Percentiles rank a stretch among this genome's conserved stretches.
Evolutionary conservation across 2,113 vertebrate genomes (phyloP).

Genomic region (Tympanuchus pallidicinctus): DNA sequence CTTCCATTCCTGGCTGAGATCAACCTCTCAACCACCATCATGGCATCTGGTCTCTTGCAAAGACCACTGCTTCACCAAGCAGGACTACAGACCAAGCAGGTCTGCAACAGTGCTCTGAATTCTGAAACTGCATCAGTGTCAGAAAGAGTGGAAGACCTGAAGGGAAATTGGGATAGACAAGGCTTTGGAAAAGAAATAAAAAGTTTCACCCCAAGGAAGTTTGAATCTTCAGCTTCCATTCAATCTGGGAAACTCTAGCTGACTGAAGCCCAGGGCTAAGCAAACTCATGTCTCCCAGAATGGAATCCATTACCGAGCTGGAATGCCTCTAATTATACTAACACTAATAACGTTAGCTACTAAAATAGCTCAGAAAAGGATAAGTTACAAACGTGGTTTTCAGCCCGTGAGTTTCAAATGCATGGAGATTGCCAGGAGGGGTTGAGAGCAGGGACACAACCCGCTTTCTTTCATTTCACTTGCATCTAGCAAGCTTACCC

Average conservation of each 20-base stretch:
- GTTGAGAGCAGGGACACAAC: not conserved
- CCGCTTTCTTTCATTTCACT: not conserved
- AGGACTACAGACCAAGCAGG: not conserved
- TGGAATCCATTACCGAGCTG: constrained; percentile 36
- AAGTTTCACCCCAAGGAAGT: constrained; percentile 15
- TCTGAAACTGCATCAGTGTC: not conserved
- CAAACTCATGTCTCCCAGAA: constrained; percentile 30
- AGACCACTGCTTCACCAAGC: not conserved
- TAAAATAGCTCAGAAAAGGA: constrained; percentile 37
- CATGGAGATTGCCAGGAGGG: constrained; percentile 20
- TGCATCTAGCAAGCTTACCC: not conserved
- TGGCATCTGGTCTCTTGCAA: not conserved
- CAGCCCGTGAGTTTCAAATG: not conserved
- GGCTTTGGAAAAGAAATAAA: not conserved
- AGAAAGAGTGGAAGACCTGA: not conserved
- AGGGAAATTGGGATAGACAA: constrained; percentile 16
- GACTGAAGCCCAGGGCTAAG: constrained; percentile 47
- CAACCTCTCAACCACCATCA: fast-evolving
- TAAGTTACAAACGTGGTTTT: constrained; percentile 37
- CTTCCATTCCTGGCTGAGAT: not conserved
- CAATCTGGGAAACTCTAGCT: constrained; percentile 38
- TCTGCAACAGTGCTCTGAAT: not conserved
- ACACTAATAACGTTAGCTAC: constrained; percentile 40
- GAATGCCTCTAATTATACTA: constrained; percentile 53
- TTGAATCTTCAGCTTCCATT: constrained; percentile 45